Evolutionary conservation across 1,140 invertebrate genomes (phyloP).

Genomic region (Bombus waltoni): DNA sequence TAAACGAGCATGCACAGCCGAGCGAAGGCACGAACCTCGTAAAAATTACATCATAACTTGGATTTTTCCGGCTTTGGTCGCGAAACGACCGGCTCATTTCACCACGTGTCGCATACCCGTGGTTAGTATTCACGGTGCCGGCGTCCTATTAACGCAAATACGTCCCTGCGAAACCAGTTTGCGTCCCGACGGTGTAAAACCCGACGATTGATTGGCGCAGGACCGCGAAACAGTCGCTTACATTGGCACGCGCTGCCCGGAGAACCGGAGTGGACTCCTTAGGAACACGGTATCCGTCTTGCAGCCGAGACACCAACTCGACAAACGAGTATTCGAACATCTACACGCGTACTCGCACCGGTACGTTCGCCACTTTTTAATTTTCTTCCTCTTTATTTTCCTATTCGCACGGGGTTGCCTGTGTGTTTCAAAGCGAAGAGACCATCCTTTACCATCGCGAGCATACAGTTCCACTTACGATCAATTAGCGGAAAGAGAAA

Average conservation of each 20-base stretch:
- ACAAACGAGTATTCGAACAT: conserved; percentile 51
- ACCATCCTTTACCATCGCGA: neutral
- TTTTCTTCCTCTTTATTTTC: conserved; percentile 2
- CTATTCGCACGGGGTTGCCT: neutral
- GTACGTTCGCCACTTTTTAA: conserved; percentile 10
- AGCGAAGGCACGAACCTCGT: neutral
- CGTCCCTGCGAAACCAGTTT: conserved; percentile 60
- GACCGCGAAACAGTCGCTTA: conserved; percentile 59
- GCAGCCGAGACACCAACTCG: conserved; percentile 26
- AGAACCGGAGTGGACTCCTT: conserved; percentile 48
- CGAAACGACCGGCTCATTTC: neutral
- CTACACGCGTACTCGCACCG: neutral
- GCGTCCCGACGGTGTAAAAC: conserved; percentile 56
- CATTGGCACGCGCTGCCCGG: conserved; percentile 59
- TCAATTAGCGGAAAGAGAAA: neutral
- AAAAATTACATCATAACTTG: neutral
- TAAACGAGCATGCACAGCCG: neutral
- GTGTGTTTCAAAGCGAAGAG: neutral
- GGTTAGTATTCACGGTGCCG: conserved; percentile 49
- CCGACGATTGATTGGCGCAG: conserved; percentile 62
- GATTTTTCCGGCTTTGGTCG: neutral
- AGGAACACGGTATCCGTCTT: conserved; percentile 37
- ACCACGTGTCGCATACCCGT: conserved; percentile 16
- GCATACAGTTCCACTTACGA: neutral
- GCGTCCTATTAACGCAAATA: conserved; percentile 64